A percentile compares a stretch with the other conserved stretches of the same genome.
These are phyloP conservation scores for Drosophila tropicalis DNA, from an alignment of 1,140 invertebrate genomes.

Conservation along the genomic window DNA sequence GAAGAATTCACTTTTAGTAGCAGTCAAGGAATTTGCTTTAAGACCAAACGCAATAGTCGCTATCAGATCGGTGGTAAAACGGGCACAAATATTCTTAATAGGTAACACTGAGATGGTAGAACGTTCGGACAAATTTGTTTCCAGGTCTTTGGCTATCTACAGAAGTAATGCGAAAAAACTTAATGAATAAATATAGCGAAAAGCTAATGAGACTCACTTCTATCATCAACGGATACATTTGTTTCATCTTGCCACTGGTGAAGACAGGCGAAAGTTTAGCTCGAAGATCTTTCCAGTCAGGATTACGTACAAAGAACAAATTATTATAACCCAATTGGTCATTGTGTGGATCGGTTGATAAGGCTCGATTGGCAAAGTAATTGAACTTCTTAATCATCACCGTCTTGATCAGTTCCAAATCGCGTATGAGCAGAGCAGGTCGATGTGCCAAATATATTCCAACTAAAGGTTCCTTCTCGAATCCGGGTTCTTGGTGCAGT, in stretches of 20 bases:
- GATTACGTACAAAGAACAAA: slow-evolving; percentile 64
- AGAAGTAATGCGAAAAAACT: background rate
- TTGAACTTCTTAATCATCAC: slow-evolving; percentile 84
- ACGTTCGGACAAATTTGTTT: slow-evolving; percentile 33
- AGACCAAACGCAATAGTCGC: slow-evolving; percentile 86
- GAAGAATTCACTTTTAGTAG: slow-evolving; percentile 83
- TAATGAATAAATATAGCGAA: background rate
- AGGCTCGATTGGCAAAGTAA: slow-evolving; percentile 62
- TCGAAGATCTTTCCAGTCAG: slow-evolving; percentile 84
- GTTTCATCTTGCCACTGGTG: slow-evolving; percentile 84
- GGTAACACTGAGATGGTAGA: slow-evolving; percentile 39
- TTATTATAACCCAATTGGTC: slow-evolving; percentile 66
- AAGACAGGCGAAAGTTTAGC: slow-evolving; percentile 85
- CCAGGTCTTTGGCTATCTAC: slow-evolving; percentile 65
- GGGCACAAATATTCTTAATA: slow-evolving; percentile 84
- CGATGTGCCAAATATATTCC: slow-evolving; percentile 81
- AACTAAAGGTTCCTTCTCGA: slow-evolving; percentile 63
- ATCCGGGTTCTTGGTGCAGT: slow-evolving; percentile 46
- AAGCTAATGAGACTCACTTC: slow-evolving; percentile 53
- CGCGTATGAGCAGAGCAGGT: slow-evolving; percentile 83
- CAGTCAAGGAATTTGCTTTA: slow-evolving; percentile 84
- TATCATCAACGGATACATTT: slow-evolving; percentile 84
- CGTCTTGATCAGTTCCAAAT: slow-evolving; percentile 84
- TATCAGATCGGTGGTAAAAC: slow-evolving; percentile 86
- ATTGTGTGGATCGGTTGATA: slow-evolving; percentile 55